A percentile compares a stretch with the other conserved stretches of the same genome.
These are phyloP conservation scores for Pseudochirops corinnae DNA, from an alignment of 2,797 vertebrate genomes.

Conservation along the genomic window DNA sequence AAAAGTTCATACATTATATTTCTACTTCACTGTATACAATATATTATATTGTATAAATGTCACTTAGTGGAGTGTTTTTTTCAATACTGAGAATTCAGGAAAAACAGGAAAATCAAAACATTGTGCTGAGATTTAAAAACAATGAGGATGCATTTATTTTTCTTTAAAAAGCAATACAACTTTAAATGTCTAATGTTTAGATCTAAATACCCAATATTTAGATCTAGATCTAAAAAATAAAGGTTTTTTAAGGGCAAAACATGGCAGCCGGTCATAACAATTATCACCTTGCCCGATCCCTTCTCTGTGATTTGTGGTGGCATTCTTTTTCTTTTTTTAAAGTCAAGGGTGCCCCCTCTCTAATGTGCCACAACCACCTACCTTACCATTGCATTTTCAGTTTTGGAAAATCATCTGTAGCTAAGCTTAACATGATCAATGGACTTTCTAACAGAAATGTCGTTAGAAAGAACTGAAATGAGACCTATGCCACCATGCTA, in stretches of 20 bases:
- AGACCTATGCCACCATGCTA: slow-evolving; percentile 83
- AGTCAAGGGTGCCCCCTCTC: slow-evolving; percentile 53
- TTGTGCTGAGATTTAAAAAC: slow-evolving; percentile 61
- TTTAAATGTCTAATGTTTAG: slow-evolving; percentile 63
- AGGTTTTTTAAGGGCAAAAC: background rate
- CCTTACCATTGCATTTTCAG: slow-evolving; percentile 61
- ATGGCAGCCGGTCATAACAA: background rate
- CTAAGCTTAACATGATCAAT: slow-evolving; percentile 74
- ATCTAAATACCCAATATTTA: slow-evolving; percentile 39
- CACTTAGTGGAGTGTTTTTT: slow-evolving; percentile 78
- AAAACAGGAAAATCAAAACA: slow-evolving; percentile 70
- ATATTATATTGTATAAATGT: slow-evolving; percentile 85
- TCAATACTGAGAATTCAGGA: slow-evolving; percentile 74
- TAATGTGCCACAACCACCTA: slow-evolving; percentile 47
- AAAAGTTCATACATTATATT: slow-evolving; percentile 82
- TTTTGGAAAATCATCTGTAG: slow-evolving; percentile 77
- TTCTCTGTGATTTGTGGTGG: slow-evolving; percentile 46
- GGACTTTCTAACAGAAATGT: slow-evolving; percentile 83
- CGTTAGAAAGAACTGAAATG: slow-evolving; percentile 81
- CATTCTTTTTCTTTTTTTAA: background rate
- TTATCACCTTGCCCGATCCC: slow-evolving; percentile 40
- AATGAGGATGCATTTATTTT: slow-evolving; percentile 56
- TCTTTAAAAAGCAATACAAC: slow-evolving; percentile 45
- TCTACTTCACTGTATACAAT: slow-evolving; percentile 85
- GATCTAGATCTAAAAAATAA: background rate